Conservation (phyloP, 2,888 invertebrate species). For the Agrochola lychnidis region DNA sequence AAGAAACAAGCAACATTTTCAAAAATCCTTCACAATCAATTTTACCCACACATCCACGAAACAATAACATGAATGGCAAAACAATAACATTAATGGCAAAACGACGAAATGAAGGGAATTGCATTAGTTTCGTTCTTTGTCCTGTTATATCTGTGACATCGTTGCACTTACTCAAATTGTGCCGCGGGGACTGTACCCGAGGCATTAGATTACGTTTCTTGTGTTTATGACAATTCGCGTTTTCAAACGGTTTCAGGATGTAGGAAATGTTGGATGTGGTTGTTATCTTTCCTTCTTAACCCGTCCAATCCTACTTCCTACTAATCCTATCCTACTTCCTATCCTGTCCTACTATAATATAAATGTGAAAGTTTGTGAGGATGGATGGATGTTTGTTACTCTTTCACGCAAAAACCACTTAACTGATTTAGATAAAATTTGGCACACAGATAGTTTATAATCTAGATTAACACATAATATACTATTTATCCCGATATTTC, state of each 20-base stretch:
- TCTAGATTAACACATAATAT: too few relatives aligned
- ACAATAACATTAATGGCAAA: conserved; percentile 41
- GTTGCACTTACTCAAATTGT: conserved; percentile 60
- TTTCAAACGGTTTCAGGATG: conserved; percentile 26
- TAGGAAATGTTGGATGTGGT: neutral
- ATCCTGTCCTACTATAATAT: too few relatives aligned
- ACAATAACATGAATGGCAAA: conserved; percentile 37
- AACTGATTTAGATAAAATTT: too few relatives aligned
- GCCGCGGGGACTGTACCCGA: conserved; percentile 21
- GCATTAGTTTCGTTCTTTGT: conserved; percentile 55
- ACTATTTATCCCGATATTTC: too few relatives aligned
- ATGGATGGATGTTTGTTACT: too few relatives aligned
- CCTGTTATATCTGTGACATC: conserved; percentile 46
- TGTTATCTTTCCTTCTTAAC: neutral
- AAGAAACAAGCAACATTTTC: neutral
- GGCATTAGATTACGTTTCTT: conserved; percentile 45
- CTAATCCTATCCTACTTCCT: too few relatives aligned
- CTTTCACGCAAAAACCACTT: too few relatives aligned
- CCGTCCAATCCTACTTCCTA: too few relatives aligned
- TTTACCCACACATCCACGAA: conserved; percentile 1
- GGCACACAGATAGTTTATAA: too few relatives aligned
- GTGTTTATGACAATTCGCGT: conserved; percentile 22
- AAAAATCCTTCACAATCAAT: neutral
- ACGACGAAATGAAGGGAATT: conserved; percentile 37
- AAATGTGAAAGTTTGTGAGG: too few relatives aligned